Base-by-base conservation (phyloP, 2,113 vertebrate genomes). In the Trematomus loennbergii region DNA sequence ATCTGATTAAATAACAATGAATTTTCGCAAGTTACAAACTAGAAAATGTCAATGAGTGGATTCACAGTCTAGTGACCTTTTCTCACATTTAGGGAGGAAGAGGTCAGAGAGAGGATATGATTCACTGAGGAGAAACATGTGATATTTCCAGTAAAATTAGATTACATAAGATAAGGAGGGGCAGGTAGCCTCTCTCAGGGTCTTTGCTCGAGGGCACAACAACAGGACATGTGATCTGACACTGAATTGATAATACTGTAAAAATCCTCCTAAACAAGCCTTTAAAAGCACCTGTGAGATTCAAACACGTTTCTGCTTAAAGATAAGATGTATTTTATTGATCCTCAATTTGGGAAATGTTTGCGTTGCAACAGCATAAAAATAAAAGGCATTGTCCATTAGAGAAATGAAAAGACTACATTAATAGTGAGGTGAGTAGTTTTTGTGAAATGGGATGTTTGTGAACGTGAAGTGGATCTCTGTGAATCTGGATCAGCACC, bases 401-500 rank as follows among this genome's bases (percentile, higher is more conserved):
- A 29, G 25, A 29, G 25, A 29, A 29, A 29, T 29, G 0, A 29
- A 29, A n/a, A 29, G 3, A 29, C 25, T 20, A 9, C 50, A 29
- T 50, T 20, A 55, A 20, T n/a, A n/a, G 22, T 16, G 12, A 25
- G 43, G 3, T 12, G 5, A 54, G 25, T 57, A 18, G 25, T 83
- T 79, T 78, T 0, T 36, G 13, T 55, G 10, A 79, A 87, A 66
- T 68, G 16, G 20, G 65, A 78, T 65, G 77, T 90, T 79, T 81
- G 58, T 61, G 25, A 75, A 82, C 6, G 49, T 57, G 82, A 85
- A 75, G 43, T 3, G 85, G 90, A 91, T 90, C 79, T 59, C 5
- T 0, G 0, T 89, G 88, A 90, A 86, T 84, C 80, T 72, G 85
- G 69, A 79, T 7, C 78, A 22, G 89, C 86, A 69, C 81, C 90